These are phyloP conservation scores for Strix aluco DNA, from an alignment of 2,113 vertebrate species.

Conservation along the genomic window DNA sequence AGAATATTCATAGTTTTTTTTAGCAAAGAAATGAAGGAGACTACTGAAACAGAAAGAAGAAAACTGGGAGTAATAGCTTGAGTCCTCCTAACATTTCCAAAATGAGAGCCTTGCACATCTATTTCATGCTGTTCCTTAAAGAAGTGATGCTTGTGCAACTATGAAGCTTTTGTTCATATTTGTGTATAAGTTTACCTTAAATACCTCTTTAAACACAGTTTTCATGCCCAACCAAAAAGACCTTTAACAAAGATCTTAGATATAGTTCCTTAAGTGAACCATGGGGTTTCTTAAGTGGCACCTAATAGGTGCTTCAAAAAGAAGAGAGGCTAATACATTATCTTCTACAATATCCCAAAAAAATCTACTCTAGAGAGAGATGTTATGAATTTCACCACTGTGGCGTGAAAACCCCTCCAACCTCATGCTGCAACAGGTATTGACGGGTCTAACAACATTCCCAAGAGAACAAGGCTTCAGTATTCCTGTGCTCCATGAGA, in stretches of 20 bases:
- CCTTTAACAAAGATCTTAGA: background rate
- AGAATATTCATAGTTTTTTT: background rate
- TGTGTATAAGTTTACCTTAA: background rate
- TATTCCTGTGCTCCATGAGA: background rate
- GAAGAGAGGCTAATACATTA: background rate
- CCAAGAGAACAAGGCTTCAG: background rate
- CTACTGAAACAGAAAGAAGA: background rate
- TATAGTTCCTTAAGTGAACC: background rate
- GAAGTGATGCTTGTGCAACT: background rate
- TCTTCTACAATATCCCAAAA: background rate
- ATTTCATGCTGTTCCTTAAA: background rate
- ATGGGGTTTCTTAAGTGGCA: background rate
- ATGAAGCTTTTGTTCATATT: background rate
- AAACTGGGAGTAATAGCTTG: background rate
- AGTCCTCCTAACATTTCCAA: fast-evolving
- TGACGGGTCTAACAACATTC: fast-evolving
- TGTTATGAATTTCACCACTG: background rate
- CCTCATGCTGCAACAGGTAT: background rate
- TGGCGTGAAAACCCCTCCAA: background rate
- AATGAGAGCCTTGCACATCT: background rate
- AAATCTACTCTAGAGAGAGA: background rate
- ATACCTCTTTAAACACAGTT: background rate
- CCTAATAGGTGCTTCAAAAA: background rate
- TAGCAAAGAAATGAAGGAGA: background rate
- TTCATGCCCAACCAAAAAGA: background rate